Evolutionary conservation across 2,797 vertebrate species (phyloP), one percentile per base, ranked within the genome.

Genomic region (Microctenopoma steveboyesi): DNA sequence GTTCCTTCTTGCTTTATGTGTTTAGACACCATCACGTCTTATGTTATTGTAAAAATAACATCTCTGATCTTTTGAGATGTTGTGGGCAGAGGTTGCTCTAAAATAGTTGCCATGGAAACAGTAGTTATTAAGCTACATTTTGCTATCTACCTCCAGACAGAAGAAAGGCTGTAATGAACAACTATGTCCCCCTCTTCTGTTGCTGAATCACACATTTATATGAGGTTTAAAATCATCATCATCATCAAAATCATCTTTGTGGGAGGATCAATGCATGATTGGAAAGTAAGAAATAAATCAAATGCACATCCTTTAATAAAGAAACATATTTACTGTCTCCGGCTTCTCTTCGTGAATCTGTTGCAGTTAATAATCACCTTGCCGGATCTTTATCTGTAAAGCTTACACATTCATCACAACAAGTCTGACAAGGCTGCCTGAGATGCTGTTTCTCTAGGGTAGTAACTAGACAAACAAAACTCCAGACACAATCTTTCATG

Each of bases 31-130:
- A 59, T 55, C 73, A 67, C 46, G 28, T 82, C 78, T 85, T 72
- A 45, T 70, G 74, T 49, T 72, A 82, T 74, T 85, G 82, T 81
- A 85, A 83, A 86, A 88, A 88, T 77, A 79, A 74, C 74, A 81
- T 81, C 84, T 80, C 72, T 81, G 74, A 87, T 91, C 85, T 90
- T 91, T 86, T 80, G 74, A 91, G 81, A 86, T 88, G 84, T 88
- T 87, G 89, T 84, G 86, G 85, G 76, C 80, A 83, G 79, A 92
- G 88, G 87, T 87, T 81, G 89, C 86, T 88, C 76, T 57, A 51
- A 72, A 61, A 80, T 65, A 11, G 92, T 94, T 91, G 86, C 90
- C 91, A 93, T 94, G 92, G 94, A 93, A 95, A 95, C 94, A 92
- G 86, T 63, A 69, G 84, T 87, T 88, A 90, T 92, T 88, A 93